Conservation (phyloP, 2,113 vertebrate genomes). For the Nansenia antarctica region DNA sequence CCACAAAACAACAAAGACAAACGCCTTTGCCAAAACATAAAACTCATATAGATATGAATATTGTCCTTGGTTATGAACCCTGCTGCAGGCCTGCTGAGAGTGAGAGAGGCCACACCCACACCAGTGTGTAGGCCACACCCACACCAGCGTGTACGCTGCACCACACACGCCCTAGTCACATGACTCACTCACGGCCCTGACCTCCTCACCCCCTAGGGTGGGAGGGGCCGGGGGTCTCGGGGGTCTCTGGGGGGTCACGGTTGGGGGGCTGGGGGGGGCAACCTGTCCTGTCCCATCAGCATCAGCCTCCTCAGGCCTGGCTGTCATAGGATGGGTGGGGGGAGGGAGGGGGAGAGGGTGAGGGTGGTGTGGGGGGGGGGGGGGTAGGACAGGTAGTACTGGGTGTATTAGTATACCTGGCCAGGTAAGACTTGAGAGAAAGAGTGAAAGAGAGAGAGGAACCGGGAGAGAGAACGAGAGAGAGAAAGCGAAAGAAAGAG, state of each 20-base stretch:
- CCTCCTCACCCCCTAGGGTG: constrained; percentile 54
- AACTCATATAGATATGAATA: too few species aligned
- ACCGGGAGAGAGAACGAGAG: constrained; percentile 1
- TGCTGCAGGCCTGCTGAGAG: too few species aligned
- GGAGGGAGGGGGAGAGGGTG: too few species aligned
- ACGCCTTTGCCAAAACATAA: too few species aligned
- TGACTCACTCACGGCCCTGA: too few species aligned
- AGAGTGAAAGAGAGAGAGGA: too few species aligned
- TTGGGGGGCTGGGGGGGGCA: constrained; percentile 52
- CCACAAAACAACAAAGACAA: not conserved
- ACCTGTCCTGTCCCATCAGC: constrained; percentile 65
- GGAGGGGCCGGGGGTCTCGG: constrained; percentile 56
- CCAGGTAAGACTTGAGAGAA: constrained; percentile 1
- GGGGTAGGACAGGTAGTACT: too few species aligned
- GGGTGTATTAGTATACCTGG: not conserved
- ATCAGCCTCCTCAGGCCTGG: not conserved
- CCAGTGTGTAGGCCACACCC: not conserved
- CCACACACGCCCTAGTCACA: too few species aligned
- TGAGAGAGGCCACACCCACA: not conserved
- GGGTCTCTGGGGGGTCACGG: constrained; percentile 55
- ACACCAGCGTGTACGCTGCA: too few species aligned
- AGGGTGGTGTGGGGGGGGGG: too few species aligned
- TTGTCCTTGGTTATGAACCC: too few species aligned
- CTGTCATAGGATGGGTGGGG: not conserved
- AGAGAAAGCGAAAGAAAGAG: not conserved